These are phyloP conservation scores for Drosophila colorata DNA, from an alignment of 2,888 invertebrate genomes.

Conservation along the genomic window DNA sequence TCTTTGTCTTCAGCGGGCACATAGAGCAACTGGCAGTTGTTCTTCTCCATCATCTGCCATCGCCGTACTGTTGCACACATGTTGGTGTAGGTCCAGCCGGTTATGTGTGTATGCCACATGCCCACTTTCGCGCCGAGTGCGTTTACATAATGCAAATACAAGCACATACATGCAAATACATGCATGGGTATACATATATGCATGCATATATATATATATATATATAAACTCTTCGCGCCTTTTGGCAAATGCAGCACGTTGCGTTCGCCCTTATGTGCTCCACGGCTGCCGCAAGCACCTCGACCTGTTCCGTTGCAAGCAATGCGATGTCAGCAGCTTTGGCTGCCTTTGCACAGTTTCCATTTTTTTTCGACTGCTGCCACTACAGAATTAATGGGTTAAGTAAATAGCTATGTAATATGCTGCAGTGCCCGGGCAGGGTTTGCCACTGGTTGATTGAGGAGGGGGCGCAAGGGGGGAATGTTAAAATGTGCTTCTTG, in stretches of 20 bases:
- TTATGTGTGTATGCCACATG: conserved; percentile 49
- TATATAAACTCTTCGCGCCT: conserved; percentile 55
- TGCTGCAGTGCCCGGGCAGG: conserved; percentile 28
- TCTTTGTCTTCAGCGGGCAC: not conserved
- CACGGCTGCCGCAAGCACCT: conserved; percentile 10
- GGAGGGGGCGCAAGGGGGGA: not conserved
- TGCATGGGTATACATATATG: conserved; percentile 13
- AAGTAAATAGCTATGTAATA: conserved; percentile 76
- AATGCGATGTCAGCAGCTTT: conserved; percentile 64
- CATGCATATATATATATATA: not conserved
- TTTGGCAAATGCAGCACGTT: conserved; percentile 38
- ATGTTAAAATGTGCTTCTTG: conserved; percentile 11
- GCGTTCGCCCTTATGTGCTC: conserved; percentile 3
- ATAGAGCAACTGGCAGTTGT: conserved; percentile 44
- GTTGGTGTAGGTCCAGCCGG: conserved; percentile 75
- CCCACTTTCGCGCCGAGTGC: conserved; percentile 43
- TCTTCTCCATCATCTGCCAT: conserved; percentile 18
- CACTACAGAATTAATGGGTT: conserved; percentile 71
- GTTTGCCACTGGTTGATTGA: not conserved
- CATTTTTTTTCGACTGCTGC: conserved; percentile 42
- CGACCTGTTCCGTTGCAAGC: conserved; percentile 22
- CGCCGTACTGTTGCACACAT: conserved; percentile 45
- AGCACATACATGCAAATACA: conserved; percentile 31
- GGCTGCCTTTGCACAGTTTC: conserved; percentile 20
- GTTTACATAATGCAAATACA: conserved; percentile 63